phyloP scores from a whole-genome alignment of 2,797 vertebrate species.

The Hafferia zeledoni region DNA sequence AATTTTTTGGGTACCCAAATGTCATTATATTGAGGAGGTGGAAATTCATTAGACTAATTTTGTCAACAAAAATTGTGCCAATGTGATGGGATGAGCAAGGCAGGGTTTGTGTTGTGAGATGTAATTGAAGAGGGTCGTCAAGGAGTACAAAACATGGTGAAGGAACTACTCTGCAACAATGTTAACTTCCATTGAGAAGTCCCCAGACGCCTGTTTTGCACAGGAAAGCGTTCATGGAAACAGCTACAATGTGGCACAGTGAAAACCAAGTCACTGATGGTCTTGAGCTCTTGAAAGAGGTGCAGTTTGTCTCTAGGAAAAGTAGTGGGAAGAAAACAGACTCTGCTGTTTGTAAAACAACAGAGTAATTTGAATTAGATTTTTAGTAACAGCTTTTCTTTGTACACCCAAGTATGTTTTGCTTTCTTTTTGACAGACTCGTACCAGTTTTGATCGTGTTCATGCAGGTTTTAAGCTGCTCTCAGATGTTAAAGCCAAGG shows the following conservation, averaged over 20 bases:
- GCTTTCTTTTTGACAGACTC: background rate
- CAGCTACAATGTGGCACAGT: background rate
- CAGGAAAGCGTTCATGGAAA: background rate
- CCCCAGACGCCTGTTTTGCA: background rate
- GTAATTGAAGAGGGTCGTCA: background rate
- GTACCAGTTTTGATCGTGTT: background rate
- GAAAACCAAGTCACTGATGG: background rate
- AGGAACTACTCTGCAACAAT: background rate
- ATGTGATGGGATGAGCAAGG: background rate
- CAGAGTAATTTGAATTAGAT: background rate
- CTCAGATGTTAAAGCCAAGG: background rate
- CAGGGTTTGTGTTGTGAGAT: background rate
- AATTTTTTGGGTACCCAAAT: background rate
- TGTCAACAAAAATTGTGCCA: background rate
- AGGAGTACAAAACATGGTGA: background rate
- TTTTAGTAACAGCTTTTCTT: background rate
- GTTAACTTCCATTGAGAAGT: background rate
- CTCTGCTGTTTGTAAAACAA: background rate
- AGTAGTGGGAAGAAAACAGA: background rate
- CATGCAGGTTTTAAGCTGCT: background rate
- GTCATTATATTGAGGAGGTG: background rate
- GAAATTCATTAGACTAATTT: background rate
- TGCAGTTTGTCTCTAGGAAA: background rate
- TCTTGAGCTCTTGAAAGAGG: background rate
- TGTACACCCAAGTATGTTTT: background rate